phyloP scores from a whole-genome alignment of 2,888 invertebrate species.

The Sinohyriopsis cumingii region DNA sequence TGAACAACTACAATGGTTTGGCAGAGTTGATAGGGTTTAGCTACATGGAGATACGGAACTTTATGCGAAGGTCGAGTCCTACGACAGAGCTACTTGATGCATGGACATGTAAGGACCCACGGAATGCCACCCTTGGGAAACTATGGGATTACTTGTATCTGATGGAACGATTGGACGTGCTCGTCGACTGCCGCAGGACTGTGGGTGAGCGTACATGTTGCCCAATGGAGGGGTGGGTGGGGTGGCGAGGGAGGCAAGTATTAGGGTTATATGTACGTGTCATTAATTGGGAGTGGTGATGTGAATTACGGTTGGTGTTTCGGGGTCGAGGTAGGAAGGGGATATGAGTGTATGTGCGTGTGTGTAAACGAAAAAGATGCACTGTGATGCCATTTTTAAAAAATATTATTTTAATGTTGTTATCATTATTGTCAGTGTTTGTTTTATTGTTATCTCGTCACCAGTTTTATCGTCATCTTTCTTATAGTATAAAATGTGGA shows the following conservation, averaged over 20 bases:
- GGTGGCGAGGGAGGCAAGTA: too few species aligned
- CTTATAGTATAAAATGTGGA: too few species aligned
- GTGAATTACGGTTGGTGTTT: neutral
- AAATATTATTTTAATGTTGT: too few species aligned
- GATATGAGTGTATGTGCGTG: too few species aligned
- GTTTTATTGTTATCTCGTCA: too few species aligned
- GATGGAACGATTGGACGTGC: constrained; percentile 34
- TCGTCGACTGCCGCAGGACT: constrained; percentile 27
- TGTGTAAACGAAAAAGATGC: too few species aligned
- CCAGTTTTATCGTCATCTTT: too few species aligned
- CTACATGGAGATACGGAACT: constrained; percentile 29
- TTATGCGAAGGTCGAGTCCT: constrained; percentile 21
- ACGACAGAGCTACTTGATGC: constrained; percentile 25
- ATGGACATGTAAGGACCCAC: constrained; percentile 21
- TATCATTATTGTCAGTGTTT: too few species aligned
- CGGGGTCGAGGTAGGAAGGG: too few species aligned
- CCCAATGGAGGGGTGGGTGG: neutral
- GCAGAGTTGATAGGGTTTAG: constrained; percentile 37
- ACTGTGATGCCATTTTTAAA: too few species aligned
- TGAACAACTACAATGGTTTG: constrained; percentile 34
- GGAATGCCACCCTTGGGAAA: constrained; percentile 24
- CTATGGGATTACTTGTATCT: constrained; percentile 27
- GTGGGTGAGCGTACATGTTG: constrained; percentile 26
- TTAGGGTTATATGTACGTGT: neutral
- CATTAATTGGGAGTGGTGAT: neutral